Evolutionary conservation across 1,140 invertebrate species (phyloP).

Genomic region (Cecropterus lyciades): DNA sequence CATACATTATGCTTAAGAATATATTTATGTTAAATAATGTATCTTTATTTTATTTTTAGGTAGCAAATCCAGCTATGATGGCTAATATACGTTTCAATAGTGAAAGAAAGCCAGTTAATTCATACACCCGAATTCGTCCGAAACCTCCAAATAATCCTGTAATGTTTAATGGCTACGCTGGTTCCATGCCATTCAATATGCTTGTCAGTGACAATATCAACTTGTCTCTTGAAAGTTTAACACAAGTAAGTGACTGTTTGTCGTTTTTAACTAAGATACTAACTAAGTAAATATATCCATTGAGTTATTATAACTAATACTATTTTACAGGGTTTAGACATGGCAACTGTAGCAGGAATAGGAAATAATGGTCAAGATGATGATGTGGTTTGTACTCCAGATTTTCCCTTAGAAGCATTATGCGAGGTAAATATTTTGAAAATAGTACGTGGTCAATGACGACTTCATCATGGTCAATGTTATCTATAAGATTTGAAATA

Average conservation of each 20-base stretch:
- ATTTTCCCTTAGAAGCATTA: conserved; percentile 76
- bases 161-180: conserved; percentile 64
- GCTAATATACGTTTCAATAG: conserved; percentile 45
- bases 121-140: conserved; percentile 50
- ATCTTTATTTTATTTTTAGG: conserved; percentile 41
- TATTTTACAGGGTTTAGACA: conserved; percentile 72
- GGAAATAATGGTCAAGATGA: conserved; percentile 56
- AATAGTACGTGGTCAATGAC: too few species aligned
- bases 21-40: too few species aligned
- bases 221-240: conserved; percentile 78
- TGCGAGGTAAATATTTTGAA: conserved; percentile 67
- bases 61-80: conserved; percentile 45
- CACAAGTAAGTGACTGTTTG: conserved; percentile 60
- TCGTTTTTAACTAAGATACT: not conserved
- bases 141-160: conserved; percentile 52
- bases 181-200: conserved; percentile 42
- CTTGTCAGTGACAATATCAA: conserved; percentile 75
- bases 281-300: too few species aligned
- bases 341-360: conserved; percentile 61
- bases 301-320: too few species aligned
- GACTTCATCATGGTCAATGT: too few species aligned
- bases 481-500: too few species aligned
- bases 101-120: conserved; percentile 46
- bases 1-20: too few species aligned
- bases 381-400: conserved; percentile 81